Base-by-base conservation (phyloP, 2,797 vertebrate species). In the Chrosomus eos region DNA sequence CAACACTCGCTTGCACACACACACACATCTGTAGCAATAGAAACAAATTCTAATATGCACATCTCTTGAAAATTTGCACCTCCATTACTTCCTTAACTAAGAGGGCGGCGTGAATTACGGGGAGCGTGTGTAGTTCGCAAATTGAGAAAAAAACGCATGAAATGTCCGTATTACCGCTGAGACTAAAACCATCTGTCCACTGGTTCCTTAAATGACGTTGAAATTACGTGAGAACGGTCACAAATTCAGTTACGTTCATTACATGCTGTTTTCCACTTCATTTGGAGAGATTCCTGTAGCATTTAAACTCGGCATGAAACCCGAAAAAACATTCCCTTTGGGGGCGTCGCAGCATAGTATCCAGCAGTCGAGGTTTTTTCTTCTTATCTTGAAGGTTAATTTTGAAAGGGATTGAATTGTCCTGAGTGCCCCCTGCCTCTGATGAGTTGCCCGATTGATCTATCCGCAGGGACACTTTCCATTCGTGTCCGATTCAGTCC, bases 371-470 rank as follows among this genome's bases (percentile, higher is more conserved):
- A 64, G 45, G 26, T 71, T 85, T 64, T 74, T 72, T 85, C 86
- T 43, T 84, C 72, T 75, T 88, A 74, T 89, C 84, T 75, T 87
- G 88, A 92, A 93, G 93, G 92, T 93, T 93, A 91, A 93, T 94
- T 93, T 92, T 88, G 89, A 88, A 91, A 90, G 87, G 87, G 81
- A 83, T 90, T 89, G 87, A 90, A 92, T 88, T 88, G 89, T 89
- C 89, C 87, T 73, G 88, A 91, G 88, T 90, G 86, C 86, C 80
- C 87, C 71, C 28, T 36, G 84, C 84, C 87, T 90, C 87, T 87
- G 89, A 93, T 90, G 92, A 93, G 89, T 88, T 91, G 90, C 92
- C 91, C 86, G 88, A 93, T 92, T 92, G 93, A 94, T 93, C 93
- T 88, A 88, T 89, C 93, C 93, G 89, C 92, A 85, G 87, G 90